phyloP scores from a whole-genome alignment of 2,888 invertebrate species.

The Allacma fusca region DNA sequence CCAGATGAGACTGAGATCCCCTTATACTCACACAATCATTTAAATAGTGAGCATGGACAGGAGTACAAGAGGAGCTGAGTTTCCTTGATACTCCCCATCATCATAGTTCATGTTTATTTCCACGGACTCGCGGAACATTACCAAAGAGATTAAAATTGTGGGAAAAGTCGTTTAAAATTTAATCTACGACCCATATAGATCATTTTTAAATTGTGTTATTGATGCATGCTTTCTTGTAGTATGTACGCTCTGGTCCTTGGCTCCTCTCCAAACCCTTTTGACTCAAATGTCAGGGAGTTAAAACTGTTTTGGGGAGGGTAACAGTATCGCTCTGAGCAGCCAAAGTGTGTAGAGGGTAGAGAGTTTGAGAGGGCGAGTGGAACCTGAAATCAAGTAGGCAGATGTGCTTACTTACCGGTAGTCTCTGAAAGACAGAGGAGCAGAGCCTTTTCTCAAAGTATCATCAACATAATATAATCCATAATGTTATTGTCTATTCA shows the following conservation, averaged over 20 bases:
- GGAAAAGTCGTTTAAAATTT: conserved; percentile 38
- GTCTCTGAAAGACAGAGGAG: neutral
- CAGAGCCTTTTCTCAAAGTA: neutral
- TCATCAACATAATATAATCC: neutral
- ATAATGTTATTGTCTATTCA: conserved; percentile 24
- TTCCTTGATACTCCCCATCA: neutral
- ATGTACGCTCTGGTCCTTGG: too few species aligned
- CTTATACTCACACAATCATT: neutral
- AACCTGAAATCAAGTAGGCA: conserved; percentile 19
- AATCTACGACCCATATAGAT: conserved; percentile 39
- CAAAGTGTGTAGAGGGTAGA: neutral
- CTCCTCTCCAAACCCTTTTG: neutral
- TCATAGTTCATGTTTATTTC: neutral
- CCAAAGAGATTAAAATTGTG: neutral
- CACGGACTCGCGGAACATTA: neutral
- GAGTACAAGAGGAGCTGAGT: neutral
- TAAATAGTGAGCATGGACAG: conserved; percentile 2
- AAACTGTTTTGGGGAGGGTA: too few species aligned
- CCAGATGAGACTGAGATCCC: too few species aligned
- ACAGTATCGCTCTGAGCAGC: neutral
- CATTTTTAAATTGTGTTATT: conserved; percentile 34
- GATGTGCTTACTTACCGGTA: conserved; percentile 5
- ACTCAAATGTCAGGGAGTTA: too few species aligned
- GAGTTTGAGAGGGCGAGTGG: too few species aligned
- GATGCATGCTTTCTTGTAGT: conserved; percentile 23